Base-by-base conservation (phyloP, 2,797 vertebrate genomes). In the Acanthurus tractus region DNA sequence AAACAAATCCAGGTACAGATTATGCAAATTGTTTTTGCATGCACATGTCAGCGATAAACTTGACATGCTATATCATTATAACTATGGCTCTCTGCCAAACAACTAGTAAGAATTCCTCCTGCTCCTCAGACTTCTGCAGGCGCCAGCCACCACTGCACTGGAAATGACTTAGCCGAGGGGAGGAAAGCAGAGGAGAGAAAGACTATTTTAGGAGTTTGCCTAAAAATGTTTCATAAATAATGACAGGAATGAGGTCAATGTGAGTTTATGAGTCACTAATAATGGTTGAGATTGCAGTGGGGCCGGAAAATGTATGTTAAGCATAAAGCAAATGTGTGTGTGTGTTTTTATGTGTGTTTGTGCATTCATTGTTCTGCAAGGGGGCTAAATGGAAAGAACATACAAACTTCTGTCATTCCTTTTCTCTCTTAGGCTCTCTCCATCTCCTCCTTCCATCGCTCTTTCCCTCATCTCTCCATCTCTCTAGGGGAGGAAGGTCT, bases 401-500 rank as follows among this genome's bases (percentile, higher is more conserved):
- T 87, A 71, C 73, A 78, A 81, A 79, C 62, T 67, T 83, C 52
- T 74, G 52, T 85, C 69, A 77, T 76, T 79, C 71, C 63, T 83
- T 79, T 84, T 70, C 66, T 85, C 79, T 89, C 83, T 68, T 76
- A 78, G 71, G 67, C 74, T 85, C 64, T 48, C 74, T 75, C 61
- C 73, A 62, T 84, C 75, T 83, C 74, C 63, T 82, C 48, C 42
- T 74, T 85, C 78, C 69, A 81, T 82, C 49, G 34, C 61, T 85
- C 78, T 86, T 83, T 87, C 75, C 82, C 78, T 89, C 87, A 84
- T 89, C 84, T 86, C 81, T 87, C 86, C 87, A 82, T 91, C 82
- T 91, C 83, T 92, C 85, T 62, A 61, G 95, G 95, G 97, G 94
- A 94, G 96, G 91, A 91, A 94, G 94, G 95, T 95, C 96, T 95